Percentiles rank a stretch among this genome's conserved stretches.
phyloP scores from a whole-genome alignment of 2,888 invertebrate genomes.

The Drosophila peninsularis region DNA sequence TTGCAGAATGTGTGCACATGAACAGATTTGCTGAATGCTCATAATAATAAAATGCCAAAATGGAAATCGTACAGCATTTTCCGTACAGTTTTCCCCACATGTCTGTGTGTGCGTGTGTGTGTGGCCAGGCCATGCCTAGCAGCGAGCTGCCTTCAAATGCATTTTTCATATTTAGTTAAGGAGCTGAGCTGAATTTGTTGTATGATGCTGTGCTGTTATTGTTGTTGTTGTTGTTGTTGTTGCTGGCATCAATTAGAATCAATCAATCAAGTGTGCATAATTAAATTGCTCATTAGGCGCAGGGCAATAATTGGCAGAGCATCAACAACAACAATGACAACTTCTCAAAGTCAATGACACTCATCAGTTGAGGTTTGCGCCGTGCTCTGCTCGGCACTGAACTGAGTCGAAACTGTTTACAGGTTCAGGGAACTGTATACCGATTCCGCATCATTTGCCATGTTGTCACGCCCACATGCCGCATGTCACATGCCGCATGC shows the following conservation, averaged over 20 bases:
- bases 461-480: slow-evolving; percentile 9
- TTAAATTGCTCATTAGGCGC: slow-evolving; percentile 68
- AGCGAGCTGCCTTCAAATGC: background rate
- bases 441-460: slow-evolving; percentile 16
- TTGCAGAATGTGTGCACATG: slow-evolving; percentile 19
- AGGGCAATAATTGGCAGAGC: slow-evolving; percentile 16
- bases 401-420: slow-evolving; percentile 18
- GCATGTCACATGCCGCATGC: slow-evolving; percentile 11
- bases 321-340: slow-evolving; percentile 16
- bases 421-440: slow-evolving; percentile 1
- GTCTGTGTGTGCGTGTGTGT: background rate
- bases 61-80: slow-evolving; percentile 8
- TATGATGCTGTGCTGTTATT: too few species aligned
- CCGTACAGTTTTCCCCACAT: background rate
- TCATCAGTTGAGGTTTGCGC: slow-evolving; percentile 13
- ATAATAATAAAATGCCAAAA: slow-evolving; percentile 15
- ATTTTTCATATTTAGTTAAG: background rate
- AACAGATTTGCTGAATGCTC: slow-evolving; percentile 9
- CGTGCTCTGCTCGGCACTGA: background rate
- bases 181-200: background rate
- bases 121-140: background rate
- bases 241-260: slow-evolving; percentile 57
- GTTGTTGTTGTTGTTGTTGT: background rate
- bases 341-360: slow-evolving; percentile 27
- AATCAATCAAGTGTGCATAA: slow-evolving; percentile 76